These are phyloP conservation scores for Platichthys stellatus DNA, from an alignment of 2,113 vertebrate genomes.

Conservation along the genomic window DNA sequence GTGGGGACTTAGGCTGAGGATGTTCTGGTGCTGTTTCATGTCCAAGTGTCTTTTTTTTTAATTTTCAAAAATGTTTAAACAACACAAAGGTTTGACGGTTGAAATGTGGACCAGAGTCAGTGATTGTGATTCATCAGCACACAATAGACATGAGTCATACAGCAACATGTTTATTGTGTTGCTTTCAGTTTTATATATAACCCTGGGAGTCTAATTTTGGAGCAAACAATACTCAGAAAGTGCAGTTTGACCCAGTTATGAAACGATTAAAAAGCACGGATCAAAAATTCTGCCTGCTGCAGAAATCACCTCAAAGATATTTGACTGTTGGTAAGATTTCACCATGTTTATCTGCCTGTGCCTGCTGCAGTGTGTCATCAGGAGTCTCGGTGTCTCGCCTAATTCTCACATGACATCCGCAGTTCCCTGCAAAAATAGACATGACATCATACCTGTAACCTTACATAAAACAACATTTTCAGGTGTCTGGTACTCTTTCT, in stretches of 20 bases:
- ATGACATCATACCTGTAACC: too few species aligned
- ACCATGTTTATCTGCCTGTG: neutral
- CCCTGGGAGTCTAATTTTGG: too few species aligned
- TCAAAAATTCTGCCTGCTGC: neutral
- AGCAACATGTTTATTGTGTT: slow-evolving; percentile 10
- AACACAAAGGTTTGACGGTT: slow-evolving; percentile 36
- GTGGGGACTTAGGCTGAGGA: neutral
- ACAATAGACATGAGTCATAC: slow-evolving; percentile 46
- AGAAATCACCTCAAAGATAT: slow-evolving; percentile 6
- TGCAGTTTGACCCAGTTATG: slow-evolving; percentile 34
- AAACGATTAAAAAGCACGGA: slow-evolving; percentile 1
- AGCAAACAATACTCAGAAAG: neutral
- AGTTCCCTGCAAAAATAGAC: too few species aligned
- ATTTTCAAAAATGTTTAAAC: neutral
- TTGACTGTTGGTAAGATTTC: too few species aligned
- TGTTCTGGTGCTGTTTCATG: too few species aligned
- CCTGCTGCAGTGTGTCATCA: too few species aligned
- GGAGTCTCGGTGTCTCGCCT: too few species aligned
- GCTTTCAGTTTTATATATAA: slow-evolving; percentile 26
- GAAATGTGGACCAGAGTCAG: slow-evolving; percentile 25
- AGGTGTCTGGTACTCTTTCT: too few species aligned
- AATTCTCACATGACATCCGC: too few species aligned
- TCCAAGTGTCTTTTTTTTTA: too few species aligned
- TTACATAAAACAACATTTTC: too few species aligned
- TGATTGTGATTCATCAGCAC: slow-evolving; percentile 51